These are phyloP conservation scores for Abrostola tripartita DNA, from an alignment of 2,888 invertebrate genomes.

Conservation along the genomic window DNA sequence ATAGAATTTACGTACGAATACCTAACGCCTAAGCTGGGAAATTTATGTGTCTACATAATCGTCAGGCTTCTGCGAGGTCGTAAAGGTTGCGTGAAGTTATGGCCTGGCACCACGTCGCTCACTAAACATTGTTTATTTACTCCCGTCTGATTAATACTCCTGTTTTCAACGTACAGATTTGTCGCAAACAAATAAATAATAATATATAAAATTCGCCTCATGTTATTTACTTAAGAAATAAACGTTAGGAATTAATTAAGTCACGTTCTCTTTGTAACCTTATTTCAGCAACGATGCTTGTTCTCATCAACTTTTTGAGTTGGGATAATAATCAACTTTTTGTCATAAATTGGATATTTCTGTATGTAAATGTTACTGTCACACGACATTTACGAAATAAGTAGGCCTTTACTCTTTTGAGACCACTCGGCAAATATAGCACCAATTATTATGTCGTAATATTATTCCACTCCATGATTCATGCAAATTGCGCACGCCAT, in stretches of 20 bases:
- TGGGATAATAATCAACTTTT: no score
- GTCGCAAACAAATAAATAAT: no score
- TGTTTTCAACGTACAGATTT: slow-evolving; percentile 8
- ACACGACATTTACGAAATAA: neutral
- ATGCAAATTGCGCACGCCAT: slow-evolving; percentile 21
- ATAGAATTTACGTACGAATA: slow-evolving; percentile 8
- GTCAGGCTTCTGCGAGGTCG: slow-evolving; percentile 28
- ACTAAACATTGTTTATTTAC: slow-evolving; percentile 39
- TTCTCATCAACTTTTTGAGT: no score
- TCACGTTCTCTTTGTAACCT: neutral
- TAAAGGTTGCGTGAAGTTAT: slow-evolving; percentile 46
- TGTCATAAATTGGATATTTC: neutral
- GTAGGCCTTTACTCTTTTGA: neutral
- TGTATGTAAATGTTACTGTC: neutral
- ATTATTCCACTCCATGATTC: slow-evolving; percentile 11
- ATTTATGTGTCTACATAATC: slow-evolving; percentile 45
- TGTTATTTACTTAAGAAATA: slow-evolving; percentile 8
- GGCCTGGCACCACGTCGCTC: slow-evolving; percentile 21
- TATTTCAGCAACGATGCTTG: no score
- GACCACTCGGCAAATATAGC: neutral
- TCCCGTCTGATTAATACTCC: slow-evolving; percentile 17
- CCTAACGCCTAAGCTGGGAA: slow-evolving; percentile 23
- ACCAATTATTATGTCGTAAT: slow-evolving; percentile 2
- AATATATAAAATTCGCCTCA: slow-evolving; percentile 3
- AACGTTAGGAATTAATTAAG: neutral